phyloP scores from a whole-genome alignment of 2,113 vertebrate species.

The Drymodes brunneopygia region DNA sequence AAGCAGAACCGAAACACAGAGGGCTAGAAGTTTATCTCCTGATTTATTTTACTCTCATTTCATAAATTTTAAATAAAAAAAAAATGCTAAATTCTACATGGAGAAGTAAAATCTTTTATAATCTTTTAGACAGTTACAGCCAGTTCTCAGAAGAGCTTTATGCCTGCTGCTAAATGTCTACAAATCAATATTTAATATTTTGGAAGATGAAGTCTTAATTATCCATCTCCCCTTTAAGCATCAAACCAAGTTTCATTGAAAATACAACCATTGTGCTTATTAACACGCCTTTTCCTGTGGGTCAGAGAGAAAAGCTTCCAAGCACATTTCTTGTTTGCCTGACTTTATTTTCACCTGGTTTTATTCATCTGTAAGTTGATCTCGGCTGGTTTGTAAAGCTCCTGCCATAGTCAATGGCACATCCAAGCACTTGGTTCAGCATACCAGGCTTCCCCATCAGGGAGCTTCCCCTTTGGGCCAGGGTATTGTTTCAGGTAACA shows the following conservation, averaged over 20 bases:
- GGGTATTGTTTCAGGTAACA: neutral
- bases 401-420: neutral
- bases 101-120: constrained; percentile 71
- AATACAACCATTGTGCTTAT: constrained; percentile 57
- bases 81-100: constrained; percentile 62
- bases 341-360: neutral
- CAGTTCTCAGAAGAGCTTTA: constrained; percentile 71
- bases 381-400: neutral
- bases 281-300: constrained; percentile 51
- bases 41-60: constrained; percentile 59
- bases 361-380: neutral
- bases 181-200: constrained; percentile 80
- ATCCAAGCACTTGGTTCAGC: neutral
- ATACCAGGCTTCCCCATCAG: neutral
- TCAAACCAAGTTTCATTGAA: constrained; percentile 56
- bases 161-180: constrained; percentile 70
- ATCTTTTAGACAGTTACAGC: constrained; percentile 68
- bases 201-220: constrained; percentile 75
- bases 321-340: neutral
- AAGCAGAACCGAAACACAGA: neutral
- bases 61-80: constrained; percentile 70
- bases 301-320: constrained; percentile 31
- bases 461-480: neutral
- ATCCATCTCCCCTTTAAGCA: constrained; percentile 65
- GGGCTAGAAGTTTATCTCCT: constrained; percentile 34